Evolutionary conservation across 2,113 vertebrate species (phyloP), one percentile per base, ranked within the genome.

Genomic region (Stercorarius parasiticus): DNA sequence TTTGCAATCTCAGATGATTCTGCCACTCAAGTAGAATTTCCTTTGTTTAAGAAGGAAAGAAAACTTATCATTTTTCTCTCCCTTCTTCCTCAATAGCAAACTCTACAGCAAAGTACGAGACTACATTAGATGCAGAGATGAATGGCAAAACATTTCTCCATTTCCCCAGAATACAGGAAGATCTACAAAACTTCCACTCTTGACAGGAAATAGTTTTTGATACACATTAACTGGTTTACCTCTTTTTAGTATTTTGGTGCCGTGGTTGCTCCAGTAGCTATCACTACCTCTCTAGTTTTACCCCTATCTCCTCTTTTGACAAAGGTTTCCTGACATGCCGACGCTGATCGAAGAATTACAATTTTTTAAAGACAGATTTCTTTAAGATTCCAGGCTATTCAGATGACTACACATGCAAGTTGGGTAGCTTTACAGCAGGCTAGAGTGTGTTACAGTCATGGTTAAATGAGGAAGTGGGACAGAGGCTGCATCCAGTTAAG

Each of bases 401-500:
- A 73, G 67, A 65, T 52, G 50, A 76, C 10, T 45, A 14, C 8
- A 20, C 13, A 38, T 7, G 58, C 42, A 81, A 81, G 78, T 58
- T 67, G 36, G 2, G 21, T 1, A 82, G 85, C 64, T 36, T 20
- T 19, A 49, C 23, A 78, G 82, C 64, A 86, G 59, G 83, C 62
- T 52, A 11, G n/a, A 59, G 56, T 8, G 59, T n/a, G 77, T 61
- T 84, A 67, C 58, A 82, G 93, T 53, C 67, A 40, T 5, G 70
- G 66, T 55, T 59, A 82, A 66, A 69, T 1, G 59, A 78, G 88
- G 74, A 90, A 80, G 73, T 40, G 50, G 94, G 49, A 93, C 84
- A 65, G 34, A 96, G 72, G 82, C 96, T 94, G 96, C 91, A 94
- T 88, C 91, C 95, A 93, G 82, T 72, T 72, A 53, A 97, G 82